These are phyloP conservation scores for Globodera ellingtonae DNA, from an alignment of 1,140 invertebrate species.

Conservation along the genomic window DNA sequence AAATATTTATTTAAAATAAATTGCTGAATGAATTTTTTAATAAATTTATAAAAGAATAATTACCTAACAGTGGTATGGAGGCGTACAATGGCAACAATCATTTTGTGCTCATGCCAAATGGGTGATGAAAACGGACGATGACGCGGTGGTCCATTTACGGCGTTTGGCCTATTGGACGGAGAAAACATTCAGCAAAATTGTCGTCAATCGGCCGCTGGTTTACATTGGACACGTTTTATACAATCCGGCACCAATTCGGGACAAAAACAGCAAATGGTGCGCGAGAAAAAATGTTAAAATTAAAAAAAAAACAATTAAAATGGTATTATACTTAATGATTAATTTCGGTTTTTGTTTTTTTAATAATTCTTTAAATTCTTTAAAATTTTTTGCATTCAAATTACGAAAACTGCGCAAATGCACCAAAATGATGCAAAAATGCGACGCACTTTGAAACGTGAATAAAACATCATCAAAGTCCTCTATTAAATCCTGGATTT, in stretches of 20 bases:
- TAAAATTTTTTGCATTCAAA: background rate
- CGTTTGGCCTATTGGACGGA: constrained; percentile 31
- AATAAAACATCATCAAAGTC: background rate
- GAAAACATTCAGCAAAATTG: constrained; percentile 1
- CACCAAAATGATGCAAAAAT: too few relatives aligned
- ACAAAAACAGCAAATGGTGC: constrained; percentile 21
- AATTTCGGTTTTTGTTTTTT: too few relatives aligned
- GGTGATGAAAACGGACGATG: constrained; percentile 40
- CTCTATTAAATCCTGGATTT: background rate
- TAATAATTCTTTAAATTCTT: too few relatives aligned
- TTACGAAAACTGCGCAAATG: too few relatives aligned
- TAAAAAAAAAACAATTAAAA: constrained; percentile 7
- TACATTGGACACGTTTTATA: constrained; percentile 17
- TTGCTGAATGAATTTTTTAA: background rate
- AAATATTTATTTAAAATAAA: background rate
- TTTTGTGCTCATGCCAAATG: constrained; percentile 34
- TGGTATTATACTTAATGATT: too few relatives aligned
- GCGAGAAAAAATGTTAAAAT: background rate
- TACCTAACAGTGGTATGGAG: constrained; percentile 25
- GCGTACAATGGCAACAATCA: constrained; percentile 32
- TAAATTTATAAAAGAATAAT: background rate
- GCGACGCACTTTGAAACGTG: background rate
- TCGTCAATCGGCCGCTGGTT: background rate
- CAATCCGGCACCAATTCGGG: background rate
- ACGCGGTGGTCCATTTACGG: constrained; percentile 31